phyloP scores from a whole-genome alignment of 1,140 invertebrate species.

The Apis mellifera region DNA sequence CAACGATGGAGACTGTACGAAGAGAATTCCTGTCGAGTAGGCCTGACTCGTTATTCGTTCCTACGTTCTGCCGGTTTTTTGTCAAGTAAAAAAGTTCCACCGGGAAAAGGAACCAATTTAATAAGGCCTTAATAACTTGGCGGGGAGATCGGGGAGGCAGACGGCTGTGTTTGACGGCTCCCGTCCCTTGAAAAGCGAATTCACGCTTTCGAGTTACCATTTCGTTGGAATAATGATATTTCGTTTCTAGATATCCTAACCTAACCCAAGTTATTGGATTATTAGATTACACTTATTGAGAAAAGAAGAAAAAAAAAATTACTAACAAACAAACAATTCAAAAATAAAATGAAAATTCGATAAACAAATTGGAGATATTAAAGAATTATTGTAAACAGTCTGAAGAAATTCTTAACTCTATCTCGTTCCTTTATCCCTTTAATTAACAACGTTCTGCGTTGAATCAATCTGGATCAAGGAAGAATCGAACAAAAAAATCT shows the following conservation, averaged over 20 bases:
- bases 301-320: too few relatives aligned
- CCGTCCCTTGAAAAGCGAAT: slow-evolving; percentile 56
- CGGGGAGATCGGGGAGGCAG: slow-evolving; percentile 50
- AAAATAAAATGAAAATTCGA: too few relatives aligned
- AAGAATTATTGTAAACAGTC: too few relatives aligned
- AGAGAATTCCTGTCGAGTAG: slow-evolving; percentile 33
- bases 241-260: too few relatives aligned
- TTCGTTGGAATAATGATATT: slow-evolving; percentile 32
- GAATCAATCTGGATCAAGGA: not conserved
- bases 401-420: too few relatives aligned
- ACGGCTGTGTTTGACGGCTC: slow-evolving; percentile 71
- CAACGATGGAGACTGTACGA: slow-evolving; percentile 15
- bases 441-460: too few relatives aligned
- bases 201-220: slow-evolving; percentile 55
- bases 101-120: slow-evolving; percentile 69
- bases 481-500: slow-evolving; percentile 29
- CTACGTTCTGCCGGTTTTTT: slow-evolving; percentile 56
- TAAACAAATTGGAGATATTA: too few relatives aligned
- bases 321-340: too few relatives aligned
- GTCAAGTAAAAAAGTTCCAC: slow-evolving; percentile 60
- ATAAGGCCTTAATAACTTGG: slow-evolving; percentile 75
- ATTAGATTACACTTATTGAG: too few relatives aligned
- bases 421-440: too few relatives aligned
- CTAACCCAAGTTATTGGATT: too few relatives aligned
- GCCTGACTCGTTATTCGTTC: slow-evolving; percentile 63